phyloP scores from a whole-genome alignment of 2,797 vertebrate species.

The Anabacerthia variegaticeps region DNA sequence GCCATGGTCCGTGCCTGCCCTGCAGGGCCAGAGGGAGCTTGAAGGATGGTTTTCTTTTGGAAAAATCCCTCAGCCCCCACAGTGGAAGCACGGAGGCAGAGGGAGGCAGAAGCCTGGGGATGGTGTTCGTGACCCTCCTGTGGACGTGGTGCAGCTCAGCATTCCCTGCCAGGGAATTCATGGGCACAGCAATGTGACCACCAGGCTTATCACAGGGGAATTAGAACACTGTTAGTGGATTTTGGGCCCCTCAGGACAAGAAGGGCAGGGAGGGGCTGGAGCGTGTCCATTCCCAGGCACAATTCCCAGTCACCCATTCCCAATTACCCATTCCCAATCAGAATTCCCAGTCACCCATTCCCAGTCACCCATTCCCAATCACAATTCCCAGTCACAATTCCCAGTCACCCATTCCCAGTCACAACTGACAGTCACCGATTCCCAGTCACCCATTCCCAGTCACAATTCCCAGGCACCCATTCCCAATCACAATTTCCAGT shows the following conservation, averaged over 20 bases:
- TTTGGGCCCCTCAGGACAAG: not conserved
- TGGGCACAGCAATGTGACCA: not conserved
- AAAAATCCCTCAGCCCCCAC: not conserved
- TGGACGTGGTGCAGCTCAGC: not conserved
- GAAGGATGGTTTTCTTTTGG: fast-evolving
- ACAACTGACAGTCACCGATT: too few species aligned
- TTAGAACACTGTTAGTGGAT: not conserved
- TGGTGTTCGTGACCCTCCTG: fast-evolving
- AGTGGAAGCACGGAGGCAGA: fast-evolving
- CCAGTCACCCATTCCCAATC: too few species aligned
- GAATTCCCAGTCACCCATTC: too few species aligned
- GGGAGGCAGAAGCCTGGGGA: not conserved
- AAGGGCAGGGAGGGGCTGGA: not conserved
- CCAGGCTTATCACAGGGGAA: too few species aligned
- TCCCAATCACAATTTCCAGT: not conserved
- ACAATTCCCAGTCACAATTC: too few species aligned
- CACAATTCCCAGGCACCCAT: too few species aligned
- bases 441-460: too few species aligned
- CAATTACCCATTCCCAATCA: too few species aligned
- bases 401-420: too few species aligned
- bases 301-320: too few species aligned
- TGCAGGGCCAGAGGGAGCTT: not conserved
- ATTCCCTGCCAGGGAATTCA: not conserved
- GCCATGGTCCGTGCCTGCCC: not conserved
- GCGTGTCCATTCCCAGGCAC: too few species aligned